Evolutionary conservation across 2,888 invertebrate species (phyloP).

Genomic region (Onchidella celtica): DNA sequence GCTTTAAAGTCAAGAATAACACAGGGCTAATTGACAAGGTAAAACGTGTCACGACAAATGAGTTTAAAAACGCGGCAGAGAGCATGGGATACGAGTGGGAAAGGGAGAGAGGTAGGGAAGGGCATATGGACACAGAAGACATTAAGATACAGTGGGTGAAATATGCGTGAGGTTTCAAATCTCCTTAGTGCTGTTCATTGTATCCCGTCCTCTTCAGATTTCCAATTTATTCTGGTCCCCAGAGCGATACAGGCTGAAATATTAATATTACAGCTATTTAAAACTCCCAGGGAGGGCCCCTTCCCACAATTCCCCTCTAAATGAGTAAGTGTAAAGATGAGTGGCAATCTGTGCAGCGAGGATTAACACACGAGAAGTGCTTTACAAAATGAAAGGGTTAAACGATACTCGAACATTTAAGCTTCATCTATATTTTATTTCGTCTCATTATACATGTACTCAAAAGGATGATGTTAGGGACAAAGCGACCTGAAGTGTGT

Average conservation of each 20-base stretch:
- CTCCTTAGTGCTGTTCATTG: too few relatives aligned
- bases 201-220: neutral
- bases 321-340: slow-evolving; percentile 7
- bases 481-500: too few relatives aligned
- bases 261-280: slow-evolving; percentile 32
- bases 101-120: neutral
- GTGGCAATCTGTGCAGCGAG: neutral
- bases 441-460: too few relatives aligned
- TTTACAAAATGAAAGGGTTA: slow-evolving; percentile 18
- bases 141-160: neutral
- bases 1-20: too few relatives aligned
- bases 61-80: neutral
- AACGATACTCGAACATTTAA: slow-evolving; percentile 23
- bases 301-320: slow-evolving; percentile 4
- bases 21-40: too few relatives aligned
- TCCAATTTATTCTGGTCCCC: slow-evolving; percentile 29
- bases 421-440: slow-evolving; percentile 4
- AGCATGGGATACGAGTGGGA: neutral
- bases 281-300: slow-evolving; percentile 4
- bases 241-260: slow-evolving; percentile 29
- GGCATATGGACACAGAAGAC: neutral
- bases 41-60: too few relatives aligned
- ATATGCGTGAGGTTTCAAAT: neutral
- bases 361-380: slow-evolving; percentile 28
- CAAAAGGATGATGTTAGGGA: too few relatives aligned